Evolutionary conservation across 23 tunicate genomes (phyloP).

Genomic region (Ciona savignyi): DNA sequence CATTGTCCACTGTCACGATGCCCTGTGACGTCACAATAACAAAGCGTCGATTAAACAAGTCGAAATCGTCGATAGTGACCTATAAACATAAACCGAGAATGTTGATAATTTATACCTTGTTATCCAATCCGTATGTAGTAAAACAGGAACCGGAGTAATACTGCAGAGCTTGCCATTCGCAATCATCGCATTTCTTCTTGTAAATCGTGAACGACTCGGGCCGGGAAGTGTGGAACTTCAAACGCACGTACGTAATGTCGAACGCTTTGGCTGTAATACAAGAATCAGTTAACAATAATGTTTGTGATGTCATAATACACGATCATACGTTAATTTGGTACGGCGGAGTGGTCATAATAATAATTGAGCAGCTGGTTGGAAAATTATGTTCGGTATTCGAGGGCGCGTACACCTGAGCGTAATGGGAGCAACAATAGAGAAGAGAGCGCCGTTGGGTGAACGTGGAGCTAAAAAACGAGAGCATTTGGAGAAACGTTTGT

Average conservation of each 20-base stretch:
- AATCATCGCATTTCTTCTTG: slow-evolving; percentile 72
- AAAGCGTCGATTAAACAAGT: slow-evolving; percentile 1
- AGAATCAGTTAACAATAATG: too few species aligned
- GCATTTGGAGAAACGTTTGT: neutral
- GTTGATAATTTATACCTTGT: slow-evolving; percentile 32
- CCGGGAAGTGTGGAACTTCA: slow-evolving; percentile 84
- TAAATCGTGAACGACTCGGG: slow-evolving; percentile 94
- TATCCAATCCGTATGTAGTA: slow-evolving; percentile 75
- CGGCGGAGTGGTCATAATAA: too few species aligned
- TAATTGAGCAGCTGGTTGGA: too few species aligned
- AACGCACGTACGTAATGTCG: slow-evolving; percentile 96
- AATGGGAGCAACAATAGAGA: neutral
- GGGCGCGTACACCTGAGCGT: neutral
- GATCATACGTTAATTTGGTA: too few species aligned
- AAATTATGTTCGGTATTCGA: too few species aligned
- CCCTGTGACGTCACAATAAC: slow-evolving; percentile 28
- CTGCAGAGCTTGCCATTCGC: slow-evolving; percentile 93
- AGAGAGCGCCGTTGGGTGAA: neutral
- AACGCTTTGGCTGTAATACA: slow-evolving; percentile 77
- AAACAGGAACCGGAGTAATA: slow-evolving; percentile 95
- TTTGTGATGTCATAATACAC: too few species aligned
- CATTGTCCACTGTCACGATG: slow-evolving; percentile 77
- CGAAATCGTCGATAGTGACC: neutral
- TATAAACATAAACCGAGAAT: neutral
- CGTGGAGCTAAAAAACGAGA: neutral